Percentiles rank a stretch among this genome's conserved stretches.
These are phyloP conservation scores for Syrrhaptes paradoxus DNA, from an alignment of 2,113 vertebrate genomes.

Conservation along the genomic window DNA sequence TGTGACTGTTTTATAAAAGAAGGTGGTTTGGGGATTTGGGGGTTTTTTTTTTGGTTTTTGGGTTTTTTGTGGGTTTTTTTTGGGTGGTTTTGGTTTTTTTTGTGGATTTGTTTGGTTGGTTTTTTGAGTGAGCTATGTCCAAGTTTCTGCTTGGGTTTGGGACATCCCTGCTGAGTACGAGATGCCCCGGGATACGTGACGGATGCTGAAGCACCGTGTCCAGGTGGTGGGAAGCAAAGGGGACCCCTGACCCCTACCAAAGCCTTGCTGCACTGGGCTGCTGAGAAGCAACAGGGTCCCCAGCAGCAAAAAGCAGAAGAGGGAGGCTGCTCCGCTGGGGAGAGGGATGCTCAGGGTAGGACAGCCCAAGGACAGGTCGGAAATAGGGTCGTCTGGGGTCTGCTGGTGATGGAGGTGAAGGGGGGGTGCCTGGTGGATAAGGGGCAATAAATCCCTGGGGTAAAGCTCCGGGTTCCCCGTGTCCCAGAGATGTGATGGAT, in stretches of 20 bases:
- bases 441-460: not conserved
- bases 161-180: not conserved
- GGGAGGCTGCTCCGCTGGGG: fast-evolving
- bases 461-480: too few relatives aligned
- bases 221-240: not conserved
- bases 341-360: not conserved
- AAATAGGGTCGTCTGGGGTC: not conserved
- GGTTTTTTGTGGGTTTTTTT: not conserved
- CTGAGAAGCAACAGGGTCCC: not conserved
- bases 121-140: not conserved
- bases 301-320: not conserved
- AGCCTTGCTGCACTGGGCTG: not conserved
- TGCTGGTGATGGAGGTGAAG: not conserved
- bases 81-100: too few relatives aligned
- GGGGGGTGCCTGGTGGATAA: not conserved
- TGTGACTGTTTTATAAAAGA: not conserved
- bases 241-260: fast-evolving
- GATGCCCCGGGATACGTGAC: not conserved
- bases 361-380: not conserved
- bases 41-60: too few relatives aligned
- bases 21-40: not conserved
- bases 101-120: too few relatives aligned
- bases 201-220: not conserved
- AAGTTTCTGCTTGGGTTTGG: not conserved
- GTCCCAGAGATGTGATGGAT: not conserved